Evolutionary conservation across 2,888 invertebrate species (phyloP).

Genomic region (Cataglyphis livida): DNA sequence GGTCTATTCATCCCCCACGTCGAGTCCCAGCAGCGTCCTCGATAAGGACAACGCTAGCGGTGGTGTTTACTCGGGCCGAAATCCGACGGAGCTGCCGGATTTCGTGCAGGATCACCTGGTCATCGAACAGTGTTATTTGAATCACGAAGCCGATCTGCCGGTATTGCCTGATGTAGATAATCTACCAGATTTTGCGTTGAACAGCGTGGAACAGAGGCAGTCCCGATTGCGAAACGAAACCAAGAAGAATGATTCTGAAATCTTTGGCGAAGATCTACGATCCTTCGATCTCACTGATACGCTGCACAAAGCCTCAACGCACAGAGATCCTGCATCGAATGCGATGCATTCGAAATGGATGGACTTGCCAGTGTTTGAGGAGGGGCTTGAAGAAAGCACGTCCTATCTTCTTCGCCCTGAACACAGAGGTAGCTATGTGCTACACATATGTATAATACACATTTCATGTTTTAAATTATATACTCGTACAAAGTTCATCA

Average conservation of each 20-base stretch:
- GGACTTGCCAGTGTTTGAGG: slow-evolving; percentile 74
- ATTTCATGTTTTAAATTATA: not conserved
- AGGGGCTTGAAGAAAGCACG: slow-evolving; percentile 60
- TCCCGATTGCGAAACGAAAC: slow-evolving; percentile 63
- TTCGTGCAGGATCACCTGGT: slow-evolving; percentile 96
- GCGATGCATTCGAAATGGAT: slow-evolving; percentile 63
- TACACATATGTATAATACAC: not conserved
- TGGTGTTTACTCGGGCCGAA: slow-evolving; percentile 85
- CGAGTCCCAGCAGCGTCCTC: slow-evolving; percentile 85
- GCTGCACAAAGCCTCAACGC: slow-evolving; percentile 69
- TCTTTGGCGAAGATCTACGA: slow-evolving; percentile 66
- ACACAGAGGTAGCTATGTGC: slow-evolving; percentile 70
- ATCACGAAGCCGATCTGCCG: slow-evolving; percentile 74
- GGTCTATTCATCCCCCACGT: slow-evolving; percentile 86
- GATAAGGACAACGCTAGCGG: slow-evolving; percentile 85
- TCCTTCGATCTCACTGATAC: slow-evolving; percentile 79
- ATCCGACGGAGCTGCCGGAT: slow-evolving; percentile 91
- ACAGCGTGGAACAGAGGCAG: slow-evolving; percentile 83
- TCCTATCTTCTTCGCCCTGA: slow-evolving; percentile 71
- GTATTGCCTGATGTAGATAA: slow-evolving; percentile 89
- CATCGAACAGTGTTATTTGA: slow-evolving; percentile 91
- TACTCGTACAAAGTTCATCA: not conserved
- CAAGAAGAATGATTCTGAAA: slow-evolving; percentile 58
- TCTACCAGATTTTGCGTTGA: slow-evolving; percentile 90
- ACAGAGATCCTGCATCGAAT: slow-evolving; percentile 57